Base-by-base conservation (phyloP, 64 coral and sea anemone species). In the Montipora foliosa region DNA sequence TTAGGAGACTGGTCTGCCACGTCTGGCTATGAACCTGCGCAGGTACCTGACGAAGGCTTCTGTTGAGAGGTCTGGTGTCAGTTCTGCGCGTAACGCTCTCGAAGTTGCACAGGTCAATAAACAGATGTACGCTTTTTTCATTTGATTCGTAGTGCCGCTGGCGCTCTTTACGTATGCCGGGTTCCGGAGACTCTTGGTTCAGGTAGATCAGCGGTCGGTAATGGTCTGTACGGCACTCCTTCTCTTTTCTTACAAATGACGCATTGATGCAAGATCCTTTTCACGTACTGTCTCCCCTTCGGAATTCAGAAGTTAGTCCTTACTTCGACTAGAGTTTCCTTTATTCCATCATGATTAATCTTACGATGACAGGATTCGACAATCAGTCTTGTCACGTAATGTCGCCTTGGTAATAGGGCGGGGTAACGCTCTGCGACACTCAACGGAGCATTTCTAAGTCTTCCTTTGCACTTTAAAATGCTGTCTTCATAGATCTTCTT, bases 1-100 rank as follows among this genome's bases (percentile, higher is more conserved):
- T 93, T 51, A 96, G 14, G 79, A 93, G 49, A 44, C 51, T 37
- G 87, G 87, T 84, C 45, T 87, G 37, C 91, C 91, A 5, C 82
- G 73, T 87, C 74, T 85, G 37, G 87, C 78, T 20, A 93, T 66
- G 80, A 93, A 96, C 19, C 90, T 88, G 2, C 79, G 29, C 22
- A 96, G 87, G 80, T 79, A 89, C 78, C 90, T 87, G 51, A 83
- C 84, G 16, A 96, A 89, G 8, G 95, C 89, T 84, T 82, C 90
- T 89, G 90, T 57, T 47, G 94, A 88, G 17, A 95, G 77, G 68
- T 92, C 80, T 74, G 78, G 49, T 5, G 72, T 10, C 74, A 80
- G 75, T 81, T 90, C 75, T 59, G 91, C 47, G 91, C 91, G 84
- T 45, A 91, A 69, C 10, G 83, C 88, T 91, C 83, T 90, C 44